Evolutionary conservation across 2,113 vertebrate genomes (phyloP).

Genomic region (Hippocampus barbouri): DNA sequence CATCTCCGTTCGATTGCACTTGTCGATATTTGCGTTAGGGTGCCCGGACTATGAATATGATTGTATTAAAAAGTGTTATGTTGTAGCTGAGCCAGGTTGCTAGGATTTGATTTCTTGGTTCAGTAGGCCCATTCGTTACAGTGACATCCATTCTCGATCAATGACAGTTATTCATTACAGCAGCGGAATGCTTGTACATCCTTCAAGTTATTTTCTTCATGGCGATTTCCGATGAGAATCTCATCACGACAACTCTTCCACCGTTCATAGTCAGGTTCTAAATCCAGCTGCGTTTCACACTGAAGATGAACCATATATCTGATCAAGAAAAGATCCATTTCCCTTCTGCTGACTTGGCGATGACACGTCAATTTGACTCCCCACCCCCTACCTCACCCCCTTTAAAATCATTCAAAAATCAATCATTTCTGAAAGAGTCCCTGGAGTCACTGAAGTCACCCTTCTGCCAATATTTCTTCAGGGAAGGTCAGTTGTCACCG

Average conservation of each 20-base stretch:
- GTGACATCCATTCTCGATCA: background rate
- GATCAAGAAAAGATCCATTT: slow-evolving; percentile 12
- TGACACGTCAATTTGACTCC: background rate
- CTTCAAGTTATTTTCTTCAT: background rate
- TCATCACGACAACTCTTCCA: slow-evolving; percentile 24
- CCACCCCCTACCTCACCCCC: too few species aligned
- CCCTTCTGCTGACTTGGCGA: background rate
- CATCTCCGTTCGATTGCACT: background rate
- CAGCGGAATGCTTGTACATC: slow-evolving; percentile 1
- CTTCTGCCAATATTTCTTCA: slow-evolving; percentile 50
- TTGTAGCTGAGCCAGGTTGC: background rate
- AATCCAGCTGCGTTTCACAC: slow-evolving; percentile 12
- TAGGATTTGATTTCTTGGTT: background rate
- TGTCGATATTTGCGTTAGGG: background rate
- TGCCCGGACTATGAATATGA: background rate
- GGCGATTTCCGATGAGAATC: background rate
- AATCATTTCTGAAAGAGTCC: background rate
- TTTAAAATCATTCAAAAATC: background rate
- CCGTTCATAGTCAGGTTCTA: background rate
- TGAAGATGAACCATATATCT: background rate
- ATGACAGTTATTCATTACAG: background rate
- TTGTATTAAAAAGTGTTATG: background rate
- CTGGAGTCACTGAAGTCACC: background rate
- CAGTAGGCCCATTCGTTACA: background rate
- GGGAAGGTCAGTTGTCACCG: slow-evolving; percentile 91